Evolutionary conservation across 1,140 invertebrate species (phyloP), one percentile per base, ranked within the genome.

Genomic region (Melitaea cinxia): DNA sequence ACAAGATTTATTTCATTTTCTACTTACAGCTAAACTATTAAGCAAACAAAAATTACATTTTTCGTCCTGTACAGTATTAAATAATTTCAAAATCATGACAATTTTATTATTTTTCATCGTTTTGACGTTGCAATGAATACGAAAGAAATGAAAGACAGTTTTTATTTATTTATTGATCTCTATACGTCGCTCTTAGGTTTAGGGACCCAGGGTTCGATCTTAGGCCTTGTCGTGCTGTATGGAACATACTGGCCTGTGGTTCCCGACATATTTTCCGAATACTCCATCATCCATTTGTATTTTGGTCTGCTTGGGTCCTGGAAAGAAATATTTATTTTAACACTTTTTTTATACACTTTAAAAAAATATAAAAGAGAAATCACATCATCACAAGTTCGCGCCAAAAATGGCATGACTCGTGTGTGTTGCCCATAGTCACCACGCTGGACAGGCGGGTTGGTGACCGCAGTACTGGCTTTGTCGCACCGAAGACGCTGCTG

Each of bases 171-270:
- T 33, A 12, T 57, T 21, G 50, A 15, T 55, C 45, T 52, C 70
- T 80, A 77, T 28, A 50, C 65, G 15, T 58, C 70, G 55, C 58
- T 72, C 55, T 83, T 88, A 0, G 65, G 62, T 24, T 78, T 75
- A 1, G 97, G 97, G 60, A 93, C 90, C 97, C 98, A 99, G 5
- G 96, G 81, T 86, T 98, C 91, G 30, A 99, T 94, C 91, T 98
- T 99, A 1, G 95, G 94, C 50, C 83, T 88, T 14, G 96, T 96
- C 7, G 98, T 99, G 59, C 93, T 94, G 88, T 98, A 99, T 0
- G 98, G 98, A 68, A 96, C 94, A 80, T 98, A 99, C 62, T 95
- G 93, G 1, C 93, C 91, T 4, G 92, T 88, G 0, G 96, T 97
- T 24, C 97, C 98, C 12, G 95, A 95, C 19, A 94, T 58, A 88